Conservation (phyloP, 2,888 invertebrate species). For the Pinctada fucata region DNA sequence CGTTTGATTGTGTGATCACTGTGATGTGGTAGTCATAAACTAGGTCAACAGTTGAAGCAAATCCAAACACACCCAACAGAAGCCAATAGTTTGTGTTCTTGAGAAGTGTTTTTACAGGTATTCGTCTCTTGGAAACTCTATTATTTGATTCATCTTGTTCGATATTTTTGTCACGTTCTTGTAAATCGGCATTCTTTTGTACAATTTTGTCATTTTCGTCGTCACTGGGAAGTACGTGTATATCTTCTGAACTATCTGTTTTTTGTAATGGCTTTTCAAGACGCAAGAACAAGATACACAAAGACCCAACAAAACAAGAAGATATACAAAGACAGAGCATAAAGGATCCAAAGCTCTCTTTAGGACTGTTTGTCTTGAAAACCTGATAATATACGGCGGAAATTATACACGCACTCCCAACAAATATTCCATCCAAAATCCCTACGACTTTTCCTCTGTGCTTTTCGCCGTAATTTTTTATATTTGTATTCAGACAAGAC, state of each 20-base stretch:
- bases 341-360: slow-evolving; percentile 52
- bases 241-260: too few relatives aligned
- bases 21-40: too few relatives aligned
- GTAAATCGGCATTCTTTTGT: background rate
- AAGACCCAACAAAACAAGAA: slow-evolving; percentile 44
- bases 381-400: slow-evolving; percentile 50
- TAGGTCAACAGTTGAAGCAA: slow-evolving; percentile 35
- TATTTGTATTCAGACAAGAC: slow-evolving; percentile 58
- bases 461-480: slow-evolving; percentile 51
- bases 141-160: background rate
- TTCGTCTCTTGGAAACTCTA: slow-evolving; percentile 2
- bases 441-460: slow-evolving; percentile 57
- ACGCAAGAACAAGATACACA: slow-evolving; percentile 50
- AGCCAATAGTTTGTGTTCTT: slow-evolving; percentile 44
- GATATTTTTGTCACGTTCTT: background rate
- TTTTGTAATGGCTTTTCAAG: slow-evolving; percentile 15
- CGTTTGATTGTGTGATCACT: too few relatives aligned
- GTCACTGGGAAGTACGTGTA: too few relatives aligned
- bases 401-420: slow-evolving; percentile 57
- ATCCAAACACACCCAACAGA: slow-evolving; percentile 48
- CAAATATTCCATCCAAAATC: slow-evolving; percentile 53
- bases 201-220: background rate
- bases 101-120: slow-evolving; percentile 43
- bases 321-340: slow-evolving; percentile 53
- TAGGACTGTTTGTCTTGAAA: slow-evolving; percentile 13